phyloP scores from a whole-genome alignment of 2,113 vertebrate species.

The Callaeas wilsoni region DNA sequence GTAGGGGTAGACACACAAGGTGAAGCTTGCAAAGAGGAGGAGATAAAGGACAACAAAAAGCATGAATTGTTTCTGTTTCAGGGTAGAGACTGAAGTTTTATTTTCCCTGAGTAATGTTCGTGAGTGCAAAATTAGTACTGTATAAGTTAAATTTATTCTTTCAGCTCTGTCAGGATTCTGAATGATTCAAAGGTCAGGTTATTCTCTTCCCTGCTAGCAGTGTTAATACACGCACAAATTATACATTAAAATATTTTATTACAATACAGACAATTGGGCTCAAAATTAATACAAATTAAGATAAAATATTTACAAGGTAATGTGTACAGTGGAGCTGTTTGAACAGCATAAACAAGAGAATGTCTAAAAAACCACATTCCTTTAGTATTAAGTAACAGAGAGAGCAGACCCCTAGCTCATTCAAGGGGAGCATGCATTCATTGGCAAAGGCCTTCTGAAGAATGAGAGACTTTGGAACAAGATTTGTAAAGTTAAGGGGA shows the following conservation, averaged over 20 bases:
- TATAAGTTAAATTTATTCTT: background rate
- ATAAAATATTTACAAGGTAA: constrained; percentile 74
- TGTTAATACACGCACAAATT: background rate
- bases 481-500: background rate
- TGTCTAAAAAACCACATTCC: constrained; percentile 25
- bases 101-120: background rate
- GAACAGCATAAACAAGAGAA: constrained; percentile 44
- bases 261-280: constrained; percentile 65
- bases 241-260: constrained; percentile 80
- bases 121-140: background rate
- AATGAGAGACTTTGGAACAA: background rate
- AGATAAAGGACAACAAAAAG: background rate
- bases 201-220: background rate
- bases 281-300: constrained; percentile 75
- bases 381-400: constrained; percentile 4
- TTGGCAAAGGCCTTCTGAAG: constrained; percentile 9
- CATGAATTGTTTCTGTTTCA: background rate
- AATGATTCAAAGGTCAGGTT: background rate
- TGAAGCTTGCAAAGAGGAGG: background rate
- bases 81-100: background rate
- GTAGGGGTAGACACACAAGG: background rate
- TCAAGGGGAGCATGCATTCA: background rate
- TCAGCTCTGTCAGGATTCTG: background rate
- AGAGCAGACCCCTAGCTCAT: background rate
- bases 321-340: constrained; percentile 56